Evolutionary conservation across 2,888 invertebrate species (phyloP).

Genomic region (Strigamia transsilvanica): DNA sequence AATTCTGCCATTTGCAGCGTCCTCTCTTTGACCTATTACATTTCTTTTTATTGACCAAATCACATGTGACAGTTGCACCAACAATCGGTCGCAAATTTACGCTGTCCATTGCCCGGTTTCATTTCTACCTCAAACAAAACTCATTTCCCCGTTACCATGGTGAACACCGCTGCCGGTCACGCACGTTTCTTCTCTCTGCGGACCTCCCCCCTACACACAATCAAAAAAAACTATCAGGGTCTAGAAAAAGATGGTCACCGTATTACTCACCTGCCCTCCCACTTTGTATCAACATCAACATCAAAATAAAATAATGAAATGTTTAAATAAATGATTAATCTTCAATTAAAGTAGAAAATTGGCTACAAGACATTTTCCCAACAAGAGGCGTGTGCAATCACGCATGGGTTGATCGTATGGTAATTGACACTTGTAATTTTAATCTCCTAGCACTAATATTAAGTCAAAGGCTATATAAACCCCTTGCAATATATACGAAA

Average conservation of each 20-base stretch:
- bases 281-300: not conserved
- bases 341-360: slow-evolving; percentile 29
- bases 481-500: too few species aligned
- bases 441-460: not conserved
- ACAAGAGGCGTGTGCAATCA: not conserved
- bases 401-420: not conserved
- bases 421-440: slow-evolving; percentile 17
- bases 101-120: slow-evolving; percentile 30
- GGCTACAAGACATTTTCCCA: not conserved
- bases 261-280: slow-evolving; percentile 25
- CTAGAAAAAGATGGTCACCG: slow-evolving; percentile 17
- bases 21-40: slow-evolving; percentile 18
- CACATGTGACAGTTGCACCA: slow-evolving; percentile 25
- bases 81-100: slow-evolving; percentile 31
- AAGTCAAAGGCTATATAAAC: too few species aligned
- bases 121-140: slow-evolving; percentile 43
- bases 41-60: slow-evolving; percentile 43
- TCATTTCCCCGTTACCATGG: slow-evolving; percentile 40
- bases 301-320: not conserved
- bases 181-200: slow-evolving; percentile 23
- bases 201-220: not conserved
- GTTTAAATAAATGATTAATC: slow-evolving; percentile 26
- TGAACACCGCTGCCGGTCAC: slow-evolving; percentile 2
- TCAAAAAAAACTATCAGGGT: not conserved
- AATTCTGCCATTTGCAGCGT: not conserved